Evolutionary conservation across 2,113 vertebrate genomes (phyloP).

Genomic region (Sylvia atricapilla): DNA sequence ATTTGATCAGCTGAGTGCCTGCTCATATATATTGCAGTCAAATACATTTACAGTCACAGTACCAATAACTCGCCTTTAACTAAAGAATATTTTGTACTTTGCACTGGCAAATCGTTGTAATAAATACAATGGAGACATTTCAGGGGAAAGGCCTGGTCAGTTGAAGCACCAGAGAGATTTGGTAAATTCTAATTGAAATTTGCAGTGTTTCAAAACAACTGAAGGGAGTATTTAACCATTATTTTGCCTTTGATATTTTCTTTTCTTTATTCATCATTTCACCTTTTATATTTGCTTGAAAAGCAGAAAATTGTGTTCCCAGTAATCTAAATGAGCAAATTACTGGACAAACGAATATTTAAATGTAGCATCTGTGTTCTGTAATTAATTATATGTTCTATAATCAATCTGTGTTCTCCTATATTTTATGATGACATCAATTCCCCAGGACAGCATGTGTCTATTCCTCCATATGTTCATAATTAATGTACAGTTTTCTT

Average conservation of each 20-base stretch:
- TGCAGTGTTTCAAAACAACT: background rate
- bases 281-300: background rate
- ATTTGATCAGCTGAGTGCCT: background rate
- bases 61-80: background rate
- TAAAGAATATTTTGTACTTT: background rate
- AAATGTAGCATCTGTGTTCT: background rate
- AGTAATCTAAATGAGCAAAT: background rate
- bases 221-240: background rate
- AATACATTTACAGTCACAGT: background rate
- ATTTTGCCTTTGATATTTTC: background rate
- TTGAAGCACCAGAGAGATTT: background rate
- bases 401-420: background rate
- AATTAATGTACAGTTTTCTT: background rate
- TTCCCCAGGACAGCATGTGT: background rate
- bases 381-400: background rate
- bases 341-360: background rate
- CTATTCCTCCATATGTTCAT: background rate
- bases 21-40: background rate
- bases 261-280: background rate
- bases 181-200: background rate
- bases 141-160: background rate
- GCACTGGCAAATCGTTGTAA: background rate
- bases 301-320: background rate
- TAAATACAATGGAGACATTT: background rate
- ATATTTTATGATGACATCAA: background rate